Base-by-base conservation (phyloP, 64 coral and sea anemone species). In the Stichodactyla helianthus region DNA sequence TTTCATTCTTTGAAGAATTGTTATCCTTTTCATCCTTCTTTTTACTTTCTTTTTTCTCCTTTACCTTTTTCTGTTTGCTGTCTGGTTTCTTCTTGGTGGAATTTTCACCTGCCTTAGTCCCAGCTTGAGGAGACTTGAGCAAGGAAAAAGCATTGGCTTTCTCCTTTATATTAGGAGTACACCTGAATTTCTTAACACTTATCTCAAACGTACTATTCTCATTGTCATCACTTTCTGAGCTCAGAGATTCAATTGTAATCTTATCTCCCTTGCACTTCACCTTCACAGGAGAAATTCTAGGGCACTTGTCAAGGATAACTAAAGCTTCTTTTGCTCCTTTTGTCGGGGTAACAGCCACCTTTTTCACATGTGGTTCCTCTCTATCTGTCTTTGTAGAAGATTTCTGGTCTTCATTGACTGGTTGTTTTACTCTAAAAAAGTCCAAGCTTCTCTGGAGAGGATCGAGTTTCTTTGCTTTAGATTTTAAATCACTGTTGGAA, bases 381-480 rank as follows among this genome's bases (percentile, higher is more conserved):
- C 13, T 31, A 9, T 10, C 25, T 31, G 22, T 74, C 26, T 74
- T 74, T 28, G 59, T 60, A 23, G 59, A 8, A 26, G 83, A 63
- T 50, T 84, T 84, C 7, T 5, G 23, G 10, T n/a, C 23, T 53
- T 18, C 78, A 52, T 52, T 22, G 53, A 1, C 17, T 81, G 78
- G 31, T 54, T 81, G 50, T 22, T 82, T 52, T 56, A 84, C 83
- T 54, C 56, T 82, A 28, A 91, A 91, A 25, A 54, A 87, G 16
- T 91, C 90, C 0, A 91, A 59, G 20, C 86, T 91, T 82, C 78
- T 79, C 64, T 91, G 90, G 22, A 79, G 63, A 23, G 77, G 85
- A 68, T 82, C 85, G 27, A 27, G 22, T 31, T 91, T 91, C 14
- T 86, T 91, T 13, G 53, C 22, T 86, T 86, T 77, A 3, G 71